Evolutionary conservation across 2,888 invertebrate genomes (phyloP).

Genomic region (Morpho deidamia): DNA sequence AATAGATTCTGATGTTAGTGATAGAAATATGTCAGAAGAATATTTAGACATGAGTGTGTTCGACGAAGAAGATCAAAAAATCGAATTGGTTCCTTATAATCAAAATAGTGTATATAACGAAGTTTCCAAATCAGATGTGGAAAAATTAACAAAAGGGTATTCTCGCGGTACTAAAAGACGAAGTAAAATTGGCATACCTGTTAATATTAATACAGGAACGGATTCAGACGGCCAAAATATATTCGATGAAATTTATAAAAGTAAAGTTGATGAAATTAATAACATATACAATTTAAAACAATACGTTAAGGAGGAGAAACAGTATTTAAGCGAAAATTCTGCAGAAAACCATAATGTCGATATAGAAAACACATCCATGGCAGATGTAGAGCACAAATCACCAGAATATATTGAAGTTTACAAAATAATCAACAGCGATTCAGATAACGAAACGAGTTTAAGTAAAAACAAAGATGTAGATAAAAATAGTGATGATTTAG

Average conservation of each 20-base stretch:
- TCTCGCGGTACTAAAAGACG: too few relatives aligned
- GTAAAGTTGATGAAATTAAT: too few relatives aligned
- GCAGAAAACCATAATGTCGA: neutral
- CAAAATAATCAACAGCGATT: constrained; percentile 17
- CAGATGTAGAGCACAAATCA: neutral
- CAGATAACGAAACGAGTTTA: constrained; percentile 20
- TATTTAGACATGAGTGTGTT: constrained; percentile 20
- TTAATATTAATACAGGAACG: too few relatives aligned
- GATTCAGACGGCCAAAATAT: too few relatives aligned
- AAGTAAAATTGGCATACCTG: too few relatives aligned
- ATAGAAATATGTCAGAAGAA: constrained; percentile 15
- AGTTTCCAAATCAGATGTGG: too few relatives aligned
- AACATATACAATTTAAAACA: too few relatives aligned
- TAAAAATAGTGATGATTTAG: constrained; percentile 20
- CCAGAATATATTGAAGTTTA: constrained; percentile 15
- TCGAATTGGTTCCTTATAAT: neutral
- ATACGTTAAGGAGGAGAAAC: too few relatives aligned
- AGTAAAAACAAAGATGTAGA: constrained; percentile 19
- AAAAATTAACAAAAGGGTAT: too few relatives aligned
- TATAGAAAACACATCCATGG: too few relatives aligned
- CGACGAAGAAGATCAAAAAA: constrained; percentile 26
- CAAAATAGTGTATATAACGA: neutral
- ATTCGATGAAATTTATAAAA: too few relatives aligned
- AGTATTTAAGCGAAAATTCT: neutral
- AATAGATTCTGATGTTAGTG: constrained; percentile 6